Evolutionary conservation across 2,797 vertebrate species (phyloP).

Genomic region (Parauchenoglanis punctatus): DNA sequence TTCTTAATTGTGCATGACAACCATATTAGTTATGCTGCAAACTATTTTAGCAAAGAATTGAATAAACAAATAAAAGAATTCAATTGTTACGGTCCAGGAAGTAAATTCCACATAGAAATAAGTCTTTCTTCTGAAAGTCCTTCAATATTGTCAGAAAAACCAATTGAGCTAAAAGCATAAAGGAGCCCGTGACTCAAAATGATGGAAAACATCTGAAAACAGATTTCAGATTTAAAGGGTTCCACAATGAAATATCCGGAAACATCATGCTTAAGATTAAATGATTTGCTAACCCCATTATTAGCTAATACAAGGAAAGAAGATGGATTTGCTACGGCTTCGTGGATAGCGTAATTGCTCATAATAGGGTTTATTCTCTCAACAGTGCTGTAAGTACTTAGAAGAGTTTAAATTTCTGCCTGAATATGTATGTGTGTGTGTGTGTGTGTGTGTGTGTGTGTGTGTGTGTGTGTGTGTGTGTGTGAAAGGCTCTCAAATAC

Average conservation of each 20-base stretch:
- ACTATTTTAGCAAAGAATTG: constrained; percentile 25
- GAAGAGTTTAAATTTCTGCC: constrained; percentile 57
- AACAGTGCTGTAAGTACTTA: constrained; percentile 73
- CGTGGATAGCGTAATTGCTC: constrained; percentile 70
- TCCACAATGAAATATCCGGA: constrained; percentile 66
- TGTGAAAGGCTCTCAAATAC: constrained; percentile 67
- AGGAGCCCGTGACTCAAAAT: constrained; percentile 35
- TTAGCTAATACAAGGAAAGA: constrained; percentile 70
- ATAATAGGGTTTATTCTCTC: constrained; percentile 71
- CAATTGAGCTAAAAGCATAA: constrained; percentile 59
- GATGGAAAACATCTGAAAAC: constrained; percentile 59
- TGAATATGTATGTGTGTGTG: constrained; percentile 46
- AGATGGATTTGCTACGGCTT: constrained; percentile 72
- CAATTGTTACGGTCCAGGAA: constrained; percentile 37
- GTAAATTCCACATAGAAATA: constrained; percentile 26
- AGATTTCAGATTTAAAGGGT: constrained; percentile 65
- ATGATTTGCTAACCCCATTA: constrained; percentile 69
- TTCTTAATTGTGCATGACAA: constrained; percentile 17
- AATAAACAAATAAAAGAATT: constrained; percentile 10
- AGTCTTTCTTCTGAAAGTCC: constrained; percentile 29
- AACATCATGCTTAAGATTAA: constrained; percentile 70
- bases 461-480: constrained; percentile 24
- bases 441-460: constrained; percentile 28
- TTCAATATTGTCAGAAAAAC: constrained; percentile 25
- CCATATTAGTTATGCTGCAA: constrained; percentile 37